Evolutionary conservation across 2,888 invertebrate species (phyloP).

Genomic region (Drosophila quinaria): DNA sequence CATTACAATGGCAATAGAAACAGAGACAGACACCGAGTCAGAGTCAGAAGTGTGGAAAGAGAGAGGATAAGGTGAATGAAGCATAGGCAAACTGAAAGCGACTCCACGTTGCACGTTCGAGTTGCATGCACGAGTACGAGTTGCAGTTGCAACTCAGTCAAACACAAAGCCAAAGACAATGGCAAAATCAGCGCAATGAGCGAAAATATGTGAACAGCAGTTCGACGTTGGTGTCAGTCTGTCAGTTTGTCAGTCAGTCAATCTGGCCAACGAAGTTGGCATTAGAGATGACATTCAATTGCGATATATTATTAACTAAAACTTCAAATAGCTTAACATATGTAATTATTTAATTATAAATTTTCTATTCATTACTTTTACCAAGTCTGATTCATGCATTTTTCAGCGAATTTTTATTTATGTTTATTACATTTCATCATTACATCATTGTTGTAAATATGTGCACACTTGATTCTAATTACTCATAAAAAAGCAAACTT

Average conservation of each 20-base stretch:
- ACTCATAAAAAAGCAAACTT: background rate
- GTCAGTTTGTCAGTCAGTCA: slow-evolving; percentile 37
- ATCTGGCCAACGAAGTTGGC: slow-evolving; percentile 1
- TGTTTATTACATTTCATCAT: background rate
- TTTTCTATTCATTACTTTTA: background rate
- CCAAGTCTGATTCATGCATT: background rate
- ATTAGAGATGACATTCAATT: slow-evolving; percentile 30
- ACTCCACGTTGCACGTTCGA: slow-evolving; percentile 33
- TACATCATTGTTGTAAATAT: background rate
- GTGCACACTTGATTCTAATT: background rate
- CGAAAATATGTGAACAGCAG: slow-evolving; percentile 50
- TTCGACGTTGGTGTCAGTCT: slow-evolving; percentile 37
- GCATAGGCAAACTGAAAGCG: slow-evolving; percentile 27
- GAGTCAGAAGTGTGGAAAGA: background rate
- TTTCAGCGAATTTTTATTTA: background rate
- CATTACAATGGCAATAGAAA: slow-evolving; percentile 50
- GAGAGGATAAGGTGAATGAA: slow-evolving; percentile 8
- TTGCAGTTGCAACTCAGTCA: slow-evolving; percentile 37
- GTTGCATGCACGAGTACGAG: slow-evolving; percentile 45
- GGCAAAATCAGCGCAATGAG: slow-evolving; percentile 54
- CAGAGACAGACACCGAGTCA: background rate
- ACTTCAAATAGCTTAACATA: background rate
- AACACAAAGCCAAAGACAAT: slow-evolving; percentile 64
- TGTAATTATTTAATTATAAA: too few relatives aligned
- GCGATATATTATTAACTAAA: background rate